Evolutionary conservation across 2,888 invertebrate species (phyloP), one percentile per base, ranked within the genome.

Genomic region (Harpalus rubripes): DNA sequence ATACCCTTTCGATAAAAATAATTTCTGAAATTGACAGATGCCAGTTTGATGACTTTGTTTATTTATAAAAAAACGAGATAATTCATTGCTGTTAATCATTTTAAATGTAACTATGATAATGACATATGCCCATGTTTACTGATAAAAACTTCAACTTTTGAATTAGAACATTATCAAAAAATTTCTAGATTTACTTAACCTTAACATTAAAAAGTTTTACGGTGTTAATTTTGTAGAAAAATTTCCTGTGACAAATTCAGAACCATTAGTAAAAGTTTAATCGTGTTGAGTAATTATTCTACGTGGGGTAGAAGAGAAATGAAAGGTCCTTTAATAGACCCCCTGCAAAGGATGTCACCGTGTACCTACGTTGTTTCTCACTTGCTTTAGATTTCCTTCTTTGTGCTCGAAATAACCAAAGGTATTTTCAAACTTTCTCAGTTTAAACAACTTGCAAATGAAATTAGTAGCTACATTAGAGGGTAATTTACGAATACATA

Each of bases 261-360:
- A 16, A 18, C 41, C 79, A 80, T 80, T 80, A 80, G 79, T 80
- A 61, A 56, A 80, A 80, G 79, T 80, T 61, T 80, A 80, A 39
- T 80, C 79, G 79, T 80, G 79, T 80, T 61, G 61, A 61, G 61
- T 80, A 80, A 80, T 80, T 61, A 61, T 80, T 61, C 79, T 59
- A 61, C 79, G 39, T 61, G 79, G 16, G 41, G 61, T 12, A 61
- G 61, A 61, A 41, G 22, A 41, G n/a, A 80, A 61, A 39, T 80
- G 44, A 61, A 80, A 61, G 56, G 61, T 61, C 61, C 39, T 80
- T 18, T 80, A 61, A 58, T 61, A 61, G 78, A 78, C 41, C 41
- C 39, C 41, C 39, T 10, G 68, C 68, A 39, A 16, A 72, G 68
- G 68, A 72, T 72, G 68, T 41, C 68, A 39, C 41, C 68, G 41